Evolutionary conservation across 2,113 vertebrate genomes (phyloP), one percentile per base, ranked within the genome.

Genomic region (Leucosticte australis): DNA sequence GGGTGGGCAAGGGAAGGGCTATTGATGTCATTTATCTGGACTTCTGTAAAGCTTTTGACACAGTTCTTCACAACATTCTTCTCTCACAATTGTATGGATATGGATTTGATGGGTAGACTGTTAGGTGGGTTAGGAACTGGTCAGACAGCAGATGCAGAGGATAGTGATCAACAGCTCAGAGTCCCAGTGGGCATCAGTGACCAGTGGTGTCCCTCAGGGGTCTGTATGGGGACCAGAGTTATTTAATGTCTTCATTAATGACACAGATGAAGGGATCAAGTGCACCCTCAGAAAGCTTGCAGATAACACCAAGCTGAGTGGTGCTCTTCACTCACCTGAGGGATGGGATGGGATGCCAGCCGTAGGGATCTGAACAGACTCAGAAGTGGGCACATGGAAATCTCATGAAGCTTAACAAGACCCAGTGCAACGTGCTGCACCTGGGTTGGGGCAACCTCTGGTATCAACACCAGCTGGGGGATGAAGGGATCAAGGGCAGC

Each of bases 211-310:
- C 39, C 33, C 33, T 60, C 24, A 46, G 13, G 3, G 16, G 13
- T 75, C 60, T 1, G 0, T 26, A 2, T 6, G 39, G 19, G 23
- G 11, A 39, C 13, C 24, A 24, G 2, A 17, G 60, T n/a, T 75
- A n/a, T 52, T 14, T 74, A 24, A 20, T 39, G 6, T 30, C 46
- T 60, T 68, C 62, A n/a, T 46, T 59, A 22, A 37, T 39, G 28
- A 46, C 65, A n/a, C 47, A 62, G 28, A 24, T 7, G 15, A 33
- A n/a, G 23, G 28, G 20, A 53, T 21, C 15, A 10, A 65, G 52
- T 37, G 27, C 44, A 59, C 19, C 27, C 46, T 44, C 33, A 74
- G 52, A 28, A 39, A 8, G 23, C 60, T 52, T 46, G 33, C 69
- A 39, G n/a, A 15, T 53, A 28, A 17, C 37, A 67, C 27, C 44